Conservation (phyloP, 1,140 invertebrate genomes). For the Choristoneura fumiferana region DNA sequence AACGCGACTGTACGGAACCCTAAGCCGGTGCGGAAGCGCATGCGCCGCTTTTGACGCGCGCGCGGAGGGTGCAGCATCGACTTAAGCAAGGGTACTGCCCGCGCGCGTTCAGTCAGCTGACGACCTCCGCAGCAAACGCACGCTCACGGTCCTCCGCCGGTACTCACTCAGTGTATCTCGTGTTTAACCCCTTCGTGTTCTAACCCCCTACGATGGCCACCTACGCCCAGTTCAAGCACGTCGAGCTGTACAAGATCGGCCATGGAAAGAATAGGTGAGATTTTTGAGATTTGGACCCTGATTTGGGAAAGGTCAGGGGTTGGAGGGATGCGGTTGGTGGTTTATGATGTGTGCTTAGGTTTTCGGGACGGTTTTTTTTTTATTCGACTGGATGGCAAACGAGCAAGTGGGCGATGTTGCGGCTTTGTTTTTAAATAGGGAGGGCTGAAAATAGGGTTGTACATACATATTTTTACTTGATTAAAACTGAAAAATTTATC, state of each 20-base stretch:
- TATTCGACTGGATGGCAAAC: too few species aligned
- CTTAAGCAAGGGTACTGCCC: constrained; percentile 65
- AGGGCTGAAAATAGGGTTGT: too few species aligned
- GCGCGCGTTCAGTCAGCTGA: constrained; percentile 75
- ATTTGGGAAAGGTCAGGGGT: constrained; percentile 44
- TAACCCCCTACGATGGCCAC: constrained; percentile 79
- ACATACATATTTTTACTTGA: too few species aligned
- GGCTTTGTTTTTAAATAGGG: too few species aligned
- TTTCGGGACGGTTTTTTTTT: too few species aligned
- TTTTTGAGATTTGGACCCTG: constrained; percentile 31
- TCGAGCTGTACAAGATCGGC: constrained; percentile 85
- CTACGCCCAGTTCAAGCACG: constrained; percentile 84
- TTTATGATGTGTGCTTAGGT: not conserved
- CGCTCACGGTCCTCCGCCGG: constrained; percentile 35
- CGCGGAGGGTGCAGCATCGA: constrained; percentile 71
- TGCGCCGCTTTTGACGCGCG: constrained; percentile 58
- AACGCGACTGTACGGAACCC: too few species aligned
- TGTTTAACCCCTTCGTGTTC: constrained; percentile 53
- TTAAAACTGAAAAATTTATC: too few species aligned
- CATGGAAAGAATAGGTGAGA: constrained; percentile 83
- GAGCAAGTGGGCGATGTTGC: too few species aligned
- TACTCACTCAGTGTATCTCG: constrained; percentile 57
- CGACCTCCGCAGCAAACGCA: constrained; percentile 42
- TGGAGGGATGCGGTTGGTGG: not conserved
- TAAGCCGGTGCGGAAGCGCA: constrained; percentile 50